Conservation (phyloP, 2,888 invertebrate genomes). For the Endomychus coccineus region DNA sequence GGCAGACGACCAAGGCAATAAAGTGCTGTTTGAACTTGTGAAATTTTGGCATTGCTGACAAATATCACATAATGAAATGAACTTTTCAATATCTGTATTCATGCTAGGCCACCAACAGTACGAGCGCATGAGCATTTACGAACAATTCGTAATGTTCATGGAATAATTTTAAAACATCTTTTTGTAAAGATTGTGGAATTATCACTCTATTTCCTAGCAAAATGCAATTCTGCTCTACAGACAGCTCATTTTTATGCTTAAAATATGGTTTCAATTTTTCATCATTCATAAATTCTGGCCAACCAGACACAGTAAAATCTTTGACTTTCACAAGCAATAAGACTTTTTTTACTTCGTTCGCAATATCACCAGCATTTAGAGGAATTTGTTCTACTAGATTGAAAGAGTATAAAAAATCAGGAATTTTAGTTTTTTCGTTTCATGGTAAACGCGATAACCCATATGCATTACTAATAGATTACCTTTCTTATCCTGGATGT, state of each 20-base stretch:
- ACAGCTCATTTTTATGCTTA: conserved; percentile 15
- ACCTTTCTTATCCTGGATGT: too few relatives aligned
- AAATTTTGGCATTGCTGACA: conserved; percentile 23
- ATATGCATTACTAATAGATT: conserved; percentile 18
- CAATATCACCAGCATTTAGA: conserved; percentile 9
- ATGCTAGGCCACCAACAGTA: conserved; percentile 22
- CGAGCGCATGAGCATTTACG: conserved; percentile 22
- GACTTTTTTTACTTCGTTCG: conserved; percentile 4
- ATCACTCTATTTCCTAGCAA: conserved; percentile 18
- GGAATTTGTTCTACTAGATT: conserved; percentile 1
- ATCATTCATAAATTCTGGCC: too few relatives aligned
- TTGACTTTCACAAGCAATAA: too few relatives aligned
- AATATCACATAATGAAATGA: conserved; percentile 16
- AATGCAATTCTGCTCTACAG: conserved; percentile 18
- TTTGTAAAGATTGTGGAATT: conserved; percentile 14
- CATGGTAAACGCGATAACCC: conserved; percentile 13
- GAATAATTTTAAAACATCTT: conserved; percentile 17
- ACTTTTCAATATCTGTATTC: conserved; percentile 19
- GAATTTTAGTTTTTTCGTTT: conserved; percentile 1
- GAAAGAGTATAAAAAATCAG: background rate
- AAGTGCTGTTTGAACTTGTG: conserved; percentile 13
- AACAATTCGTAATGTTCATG: too few relatives aligned
- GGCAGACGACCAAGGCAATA: too few relatives aligned
- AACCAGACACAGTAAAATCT: conserved; percentile 17
- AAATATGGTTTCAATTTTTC: too few relatives aligned